phyloP scores from a whole-genome alignment of 2,888 invertebrate species.

The Acleris sparsana region DNA sequence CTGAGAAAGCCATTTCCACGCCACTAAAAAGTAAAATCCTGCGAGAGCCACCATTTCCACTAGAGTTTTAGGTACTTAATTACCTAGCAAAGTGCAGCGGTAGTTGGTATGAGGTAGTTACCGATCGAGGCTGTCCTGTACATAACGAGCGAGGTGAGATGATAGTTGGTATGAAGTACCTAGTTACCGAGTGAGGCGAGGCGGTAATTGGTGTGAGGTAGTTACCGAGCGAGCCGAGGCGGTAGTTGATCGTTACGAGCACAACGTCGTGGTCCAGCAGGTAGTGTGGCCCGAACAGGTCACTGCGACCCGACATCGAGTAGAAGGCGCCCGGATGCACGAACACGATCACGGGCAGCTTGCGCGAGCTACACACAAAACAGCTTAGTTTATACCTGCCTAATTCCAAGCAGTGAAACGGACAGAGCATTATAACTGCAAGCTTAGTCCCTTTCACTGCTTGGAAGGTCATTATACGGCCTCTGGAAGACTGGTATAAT shows the following conservation, averaged over 20 bases:
- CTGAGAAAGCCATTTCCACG: no score
- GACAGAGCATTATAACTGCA: no score
- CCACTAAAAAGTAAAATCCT: no score
- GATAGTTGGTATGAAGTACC: conserved; percentile 76
- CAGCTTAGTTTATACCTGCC: background rate
- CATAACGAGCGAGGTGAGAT: conserved; percentile 83
- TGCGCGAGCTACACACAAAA: conserved; percentile 45
- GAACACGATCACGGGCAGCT: conserved; percentile 85
- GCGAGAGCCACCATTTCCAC: no score
- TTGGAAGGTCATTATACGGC: no score
- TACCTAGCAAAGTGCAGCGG: no score
- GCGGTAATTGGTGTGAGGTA: no score
- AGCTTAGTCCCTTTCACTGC: no score
- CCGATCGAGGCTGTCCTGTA: conserved; percentile 65
- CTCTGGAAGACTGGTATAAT: no score
- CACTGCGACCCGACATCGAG: conserved; percentile 83
- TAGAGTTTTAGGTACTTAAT: no score
- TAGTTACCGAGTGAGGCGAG: no score
- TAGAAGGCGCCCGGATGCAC: conserved; percentile 89
- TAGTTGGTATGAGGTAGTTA: conserved; percentile 33
- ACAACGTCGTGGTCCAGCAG: conserved; percentile 86
- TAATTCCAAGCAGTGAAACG: no score
- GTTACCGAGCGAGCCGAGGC: conserved; percentile 80
- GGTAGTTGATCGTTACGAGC: conserved; percentile 86
- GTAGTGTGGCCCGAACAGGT: conserved; percentile 83